Evolutionary conservation across 2,113 vertebrate genomes (phyloP).

Genomic region (Catagonus wagneri): DNA sequence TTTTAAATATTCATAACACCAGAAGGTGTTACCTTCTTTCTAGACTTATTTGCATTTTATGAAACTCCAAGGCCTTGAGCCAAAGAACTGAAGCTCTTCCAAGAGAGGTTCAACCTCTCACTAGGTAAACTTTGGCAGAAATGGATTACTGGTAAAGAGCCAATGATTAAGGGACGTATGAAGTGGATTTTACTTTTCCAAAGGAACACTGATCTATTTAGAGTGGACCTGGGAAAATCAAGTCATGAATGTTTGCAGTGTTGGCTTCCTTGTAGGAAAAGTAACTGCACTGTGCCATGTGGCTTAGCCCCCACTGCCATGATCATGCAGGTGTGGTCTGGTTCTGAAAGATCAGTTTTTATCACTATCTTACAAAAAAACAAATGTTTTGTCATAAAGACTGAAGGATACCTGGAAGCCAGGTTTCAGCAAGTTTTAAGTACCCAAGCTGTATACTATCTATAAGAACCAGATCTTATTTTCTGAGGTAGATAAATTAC

Average conservation of each 20-base stretch:
- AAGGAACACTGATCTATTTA: neutral
- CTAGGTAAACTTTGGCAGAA: neutral
- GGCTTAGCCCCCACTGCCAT: neutral
- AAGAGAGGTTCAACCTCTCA: neutral
- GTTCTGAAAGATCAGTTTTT: neutral
- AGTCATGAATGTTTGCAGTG: neutral
- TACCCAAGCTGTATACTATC: neutral
- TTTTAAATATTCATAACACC: neutral
- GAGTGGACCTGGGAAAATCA: neutral
- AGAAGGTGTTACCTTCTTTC: neutral
- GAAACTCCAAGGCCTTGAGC: neutral
- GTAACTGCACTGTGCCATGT: neutral
- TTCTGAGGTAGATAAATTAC: conserved; percentile 42
- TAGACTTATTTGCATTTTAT: neutral
- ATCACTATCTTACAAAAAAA: neutral
- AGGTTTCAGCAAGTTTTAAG: conserved; percentile 31
- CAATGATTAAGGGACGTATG: neutral
- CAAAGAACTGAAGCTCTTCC: neutral
- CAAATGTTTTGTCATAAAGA: neutral
- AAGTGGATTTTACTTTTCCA: neutral
- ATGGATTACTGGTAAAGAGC: conserved; percentile 5
- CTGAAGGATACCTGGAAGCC: neutral
- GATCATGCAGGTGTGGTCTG: neutral
- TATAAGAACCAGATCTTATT: conserved; percentile 12
- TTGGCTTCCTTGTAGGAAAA: neutral